A percentile compares a stretch with the other conserved stretches of the same genome.
Evolutionary conservation across 2,113 vertebrate genomes (phyloP).

Genomic region (Crotophaga sulcirostris): DNA sequence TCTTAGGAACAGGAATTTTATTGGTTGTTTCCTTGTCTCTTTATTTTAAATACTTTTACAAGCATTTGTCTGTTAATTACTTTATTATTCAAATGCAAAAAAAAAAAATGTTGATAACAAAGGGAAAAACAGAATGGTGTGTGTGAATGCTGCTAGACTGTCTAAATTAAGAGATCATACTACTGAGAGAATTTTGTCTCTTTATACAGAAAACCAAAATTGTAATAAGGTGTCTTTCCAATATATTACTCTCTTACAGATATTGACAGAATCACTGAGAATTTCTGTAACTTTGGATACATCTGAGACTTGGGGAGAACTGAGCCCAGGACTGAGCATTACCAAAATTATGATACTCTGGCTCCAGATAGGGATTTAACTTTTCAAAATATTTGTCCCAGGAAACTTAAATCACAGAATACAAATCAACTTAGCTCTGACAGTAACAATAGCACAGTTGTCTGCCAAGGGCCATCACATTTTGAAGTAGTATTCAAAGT

Average conservation of each 20-base stretch:
- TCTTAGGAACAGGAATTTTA: neutral
- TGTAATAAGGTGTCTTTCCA: neutral
- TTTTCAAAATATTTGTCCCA: neutral
- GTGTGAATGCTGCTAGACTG: neutral
- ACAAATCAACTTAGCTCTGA: neutral
- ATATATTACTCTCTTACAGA: neutral
- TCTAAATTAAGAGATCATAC: neutral
- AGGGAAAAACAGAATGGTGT: neutral
- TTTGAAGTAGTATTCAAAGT: neutral
- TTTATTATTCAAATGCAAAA: neutral
- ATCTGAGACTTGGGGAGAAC: neutral
- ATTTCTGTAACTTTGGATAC: neutral
- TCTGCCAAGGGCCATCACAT: neutral
- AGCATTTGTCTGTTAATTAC: neutral
- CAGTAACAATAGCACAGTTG: neutral
- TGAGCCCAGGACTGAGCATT: neutral
- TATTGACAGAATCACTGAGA: neutral
- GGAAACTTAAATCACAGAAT: neutral
- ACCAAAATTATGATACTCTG: neutral
- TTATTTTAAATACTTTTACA: neutral
- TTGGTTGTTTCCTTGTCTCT: neutral
- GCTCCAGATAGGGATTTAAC: neutral
- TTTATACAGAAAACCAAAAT: too few relatives aligned
- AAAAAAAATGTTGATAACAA: neutral
- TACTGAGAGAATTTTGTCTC: neutral